These are phyloP conservation scores for Astyanax mexicanus DNA, from an alignment of 2,797 vertebrate species.

Conservation along the genomic window DNA sequence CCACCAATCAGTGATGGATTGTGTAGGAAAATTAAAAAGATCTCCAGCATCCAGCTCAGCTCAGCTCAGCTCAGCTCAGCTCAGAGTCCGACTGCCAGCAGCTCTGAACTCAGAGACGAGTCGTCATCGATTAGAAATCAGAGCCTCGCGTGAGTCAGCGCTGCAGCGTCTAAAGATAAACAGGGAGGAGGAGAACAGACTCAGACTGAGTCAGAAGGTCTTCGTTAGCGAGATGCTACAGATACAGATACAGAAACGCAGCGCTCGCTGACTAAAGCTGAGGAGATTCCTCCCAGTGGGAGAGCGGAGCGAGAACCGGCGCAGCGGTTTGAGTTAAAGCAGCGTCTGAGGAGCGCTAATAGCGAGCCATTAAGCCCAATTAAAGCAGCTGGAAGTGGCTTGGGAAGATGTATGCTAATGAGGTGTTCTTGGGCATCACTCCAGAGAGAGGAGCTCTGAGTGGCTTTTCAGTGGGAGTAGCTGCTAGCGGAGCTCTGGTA, in stretches of 20 bases:
- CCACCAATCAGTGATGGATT: too few relatives aligned
- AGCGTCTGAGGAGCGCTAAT: slow-evolving; percentile 59
- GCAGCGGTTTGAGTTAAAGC: slow-evolving; percentile 33
- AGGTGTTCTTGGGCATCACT: slow-evolving; percentile 55
- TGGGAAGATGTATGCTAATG: slow-evolving; percentile 66
- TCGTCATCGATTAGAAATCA: not conserved
- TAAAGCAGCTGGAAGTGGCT: slow-evolving; percentile 55
- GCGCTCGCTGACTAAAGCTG: not conserved
- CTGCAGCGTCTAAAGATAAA: not conserved
- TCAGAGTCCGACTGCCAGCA: not conserved
- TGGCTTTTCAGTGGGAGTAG: not conserved
- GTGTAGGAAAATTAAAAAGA: too few relatives aligned
- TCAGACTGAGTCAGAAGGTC: not conserved
- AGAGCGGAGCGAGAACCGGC: not conserved
- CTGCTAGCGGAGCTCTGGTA: not conserved
- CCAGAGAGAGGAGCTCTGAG: slow-evolving; percentile 30
- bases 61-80: not conserved
- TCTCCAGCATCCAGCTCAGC: too few relatives aligned
- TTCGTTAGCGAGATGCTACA: too few relatives aligned
- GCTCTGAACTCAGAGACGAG: not conserved
- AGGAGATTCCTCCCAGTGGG: not conserved
- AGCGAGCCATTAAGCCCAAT: slow-evolving; percentile 68
- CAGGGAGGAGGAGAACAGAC: not conserved
- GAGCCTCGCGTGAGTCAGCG: not conserved
- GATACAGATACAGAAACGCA: not conserved